phyloP scores from a whole-genome alignment of 1,140 invertebrate species.

The Sesamia nonagrioides region DNA sequence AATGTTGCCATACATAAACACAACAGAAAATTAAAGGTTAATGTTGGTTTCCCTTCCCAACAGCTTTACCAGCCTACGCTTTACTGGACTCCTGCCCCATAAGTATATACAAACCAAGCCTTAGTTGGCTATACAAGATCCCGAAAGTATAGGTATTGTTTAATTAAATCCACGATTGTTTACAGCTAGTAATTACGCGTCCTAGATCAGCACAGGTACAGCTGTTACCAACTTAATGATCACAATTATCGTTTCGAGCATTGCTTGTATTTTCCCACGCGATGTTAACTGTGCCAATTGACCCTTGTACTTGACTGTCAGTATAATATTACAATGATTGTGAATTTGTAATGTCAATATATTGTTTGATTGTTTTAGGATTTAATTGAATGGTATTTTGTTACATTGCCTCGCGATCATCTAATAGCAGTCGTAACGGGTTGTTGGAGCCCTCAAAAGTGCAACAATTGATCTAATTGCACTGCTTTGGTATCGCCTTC shows the following conservation, averaged over 20 bases:
- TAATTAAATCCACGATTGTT: constrained; percentile 31
- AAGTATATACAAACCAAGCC: not conserved
- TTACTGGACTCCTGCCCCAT: too few species aligned
- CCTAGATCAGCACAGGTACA: constrained; percentile 32
- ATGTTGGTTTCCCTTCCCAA: too few species aligned
- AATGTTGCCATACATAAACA: too few species aligned
- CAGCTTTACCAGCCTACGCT: too few species aligned
- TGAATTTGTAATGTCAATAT: constrained; percentile 29
- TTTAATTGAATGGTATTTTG: not conserved
- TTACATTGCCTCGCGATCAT: not conserved
- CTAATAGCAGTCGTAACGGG: too few species aligned
- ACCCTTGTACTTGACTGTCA: constrained; percentile 29
- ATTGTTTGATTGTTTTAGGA: not conserved
- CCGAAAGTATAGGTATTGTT: constrained; percentile 20
- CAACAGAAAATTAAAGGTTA: too few species aligned
- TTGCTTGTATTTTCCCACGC: constrained; percentile 35
- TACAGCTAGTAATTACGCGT: constrained; percentile 20
- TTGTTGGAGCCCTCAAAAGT: too few species aligned
- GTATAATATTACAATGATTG: constrained; percentile 22
- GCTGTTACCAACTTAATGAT: constrained; percentile 37
- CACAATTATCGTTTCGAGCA: constrained; percentile 26
- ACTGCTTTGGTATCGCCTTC: too few species aligned
- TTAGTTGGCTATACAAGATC: not conserved
- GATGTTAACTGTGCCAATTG: constrained; percentile 26
- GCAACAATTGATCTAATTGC: too few species aligned